These are phyloP conservation scores for Paramuricea clavata DNA, from an alignment of 92 coral and sea anemone species.

Conservation along the genomic window DNA sequence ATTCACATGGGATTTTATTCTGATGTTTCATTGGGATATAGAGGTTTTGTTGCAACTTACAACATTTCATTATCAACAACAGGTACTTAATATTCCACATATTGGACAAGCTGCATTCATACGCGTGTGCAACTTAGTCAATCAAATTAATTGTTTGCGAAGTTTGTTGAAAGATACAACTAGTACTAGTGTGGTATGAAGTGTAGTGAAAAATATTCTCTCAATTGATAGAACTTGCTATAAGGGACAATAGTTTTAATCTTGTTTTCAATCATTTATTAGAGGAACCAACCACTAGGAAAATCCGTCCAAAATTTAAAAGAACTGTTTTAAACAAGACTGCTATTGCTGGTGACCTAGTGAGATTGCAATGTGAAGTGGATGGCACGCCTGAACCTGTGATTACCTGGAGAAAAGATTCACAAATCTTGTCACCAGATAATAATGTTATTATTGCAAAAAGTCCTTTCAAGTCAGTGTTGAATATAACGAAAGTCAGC, in stretches of 20 bases:
- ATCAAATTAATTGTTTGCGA: too few species aligned
- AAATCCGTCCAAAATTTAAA: conserved; percentile 35
- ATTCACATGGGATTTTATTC: conserved; percentile 74
- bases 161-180: too few species aligned
- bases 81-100: conserved; percentile 34
- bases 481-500: conserved; percentile 48
- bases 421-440: conserved; percentile 61
- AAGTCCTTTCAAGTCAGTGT: conserved; percentile 55
- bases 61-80: conserved; percentile 31
- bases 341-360: conserved; percentile 42
- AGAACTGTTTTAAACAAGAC: conserved; percentile 50
- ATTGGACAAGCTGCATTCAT: too few species aligned
- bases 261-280: background rate
- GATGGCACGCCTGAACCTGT: conserved; percentile 50
- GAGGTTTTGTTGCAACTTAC: conserved; percentile 81
- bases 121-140: background rate
- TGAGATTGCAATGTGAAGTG: conserved; percentile 68
- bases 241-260: too few species aligned
- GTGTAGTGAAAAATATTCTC: too few species aligned
- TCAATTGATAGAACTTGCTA: too few species aligned
- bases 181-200: too few species aligned
- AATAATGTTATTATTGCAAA: conserved; percentile 6
- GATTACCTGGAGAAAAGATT: conserved; percentile 52
- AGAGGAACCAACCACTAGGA: conserved; percentile 28
- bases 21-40: conserved; percentile 61